These are phyloP conservation scores for Anarhynchus alexandrinus DNA, from an alignment of 2,113 vertebrate species.

Conservation along the genomic window DNA sequence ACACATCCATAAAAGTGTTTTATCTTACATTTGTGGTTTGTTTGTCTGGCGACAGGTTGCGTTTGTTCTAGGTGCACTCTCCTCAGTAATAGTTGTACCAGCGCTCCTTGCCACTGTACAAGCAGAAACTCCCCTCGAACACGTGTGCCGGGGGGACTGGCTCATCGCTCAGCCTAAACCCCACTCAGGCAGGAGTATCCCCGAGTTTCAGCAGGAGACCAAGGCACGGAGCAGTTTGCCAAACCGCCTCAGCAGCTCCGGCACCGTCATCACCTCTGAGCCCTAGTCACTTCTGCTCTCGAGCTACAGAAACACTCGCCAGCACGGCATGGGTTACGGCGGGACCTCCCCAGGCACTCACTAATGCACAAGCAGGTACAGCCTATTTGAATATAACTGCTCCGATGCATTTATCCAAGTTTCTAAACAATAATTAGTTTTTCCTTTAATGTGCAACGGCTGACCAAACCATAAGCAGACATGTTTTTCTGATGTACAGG, in stretches of 20 bases:
- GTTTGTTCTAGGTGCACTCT: background rate
- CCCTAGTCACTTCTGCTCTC: background rate
- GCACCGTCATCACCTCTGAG: too few relatives aligned
- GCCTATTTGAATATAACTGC: background rate
- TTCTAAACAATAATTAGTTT: background rate
- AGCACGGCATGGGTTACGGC: background rate
- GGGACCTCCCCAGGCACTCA: background rate
- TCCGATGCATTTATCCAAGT: background rate
- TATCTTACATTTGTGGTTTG: background rate
- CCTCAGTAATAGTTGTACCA: rapidly evolving
- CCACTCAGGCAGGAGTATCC: background rate
- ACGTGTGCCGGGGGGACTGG: rapidly evolving
- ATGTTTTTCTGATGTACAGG: background rate
- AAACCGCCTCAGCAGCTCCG: too few relatives aligned
- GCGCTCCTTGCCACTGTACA: background rate
- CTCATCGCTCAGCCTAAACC: background rate
- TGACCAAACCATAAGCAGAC: background rate
- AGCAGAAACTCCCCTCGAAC: too few relatives aligned
- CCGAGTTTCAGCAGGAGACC: background rate
- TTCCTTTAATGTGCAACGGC: background rate
- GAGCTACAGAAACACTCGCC: background rate
- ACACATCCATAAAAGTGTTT: background rate
- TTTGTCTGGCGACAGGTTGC: background rate
- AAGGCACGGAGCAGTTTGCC: background rate
- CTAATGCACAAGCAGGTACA: background rate